A percentile compares a stretch with the other conserved stretches of the same genome.
These are phyloP conservation scores for Aurelia sp. DNA, from an alignment of 30 jellyfish, hydroid and myxozoan species.

Conservation along the genomic window DNA sequence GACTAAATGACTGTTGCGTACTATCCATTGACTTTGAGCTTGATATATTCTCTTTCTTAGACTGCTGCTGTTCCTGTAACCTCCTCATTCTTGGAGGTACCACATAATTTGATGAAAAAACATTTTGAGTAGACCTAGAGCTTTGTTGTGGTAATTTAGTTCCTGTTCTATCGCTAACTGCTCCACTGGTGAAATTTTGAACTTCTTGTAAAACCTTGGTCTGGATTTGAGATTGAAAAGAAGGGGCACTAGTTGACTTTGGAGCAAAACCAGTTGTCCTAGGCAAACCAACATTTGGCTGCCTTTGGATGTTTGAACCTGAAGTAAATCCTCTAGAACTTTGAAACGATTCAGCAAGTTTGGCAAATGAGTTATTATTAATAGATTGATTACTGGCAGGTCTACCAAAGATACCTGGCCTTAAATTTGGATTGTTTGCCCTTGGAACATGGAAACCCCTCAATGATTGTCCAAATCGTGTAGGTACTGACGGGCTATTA, in stretches of 20 bases:
- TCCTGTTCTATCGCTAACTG: not conserved
- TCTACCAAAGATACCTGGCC: not conserved
- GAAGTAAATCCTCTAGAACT: too few relatives aligned
- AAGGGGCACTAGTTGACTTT: not conserved
- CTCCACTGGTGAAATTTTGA: not conserved
- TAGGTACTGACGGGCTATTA: not conserved
- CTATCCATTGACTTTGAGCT: not conserved
- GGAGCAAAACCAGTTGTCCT: not conserved
- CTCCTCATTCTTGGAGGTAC: constrained; percentile 62
- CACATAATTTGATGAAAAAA: not conserved
- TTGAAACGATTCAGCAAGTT: too few relatives aligned
- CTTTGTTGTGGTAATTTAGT: not conserved
- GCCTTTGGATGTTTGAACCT: not conserved
- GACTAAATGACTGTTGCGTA: not conserved
- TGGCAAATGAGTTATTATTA: not conserved
- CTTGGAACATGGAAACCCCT: not conserved
- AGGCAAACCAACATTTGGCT: not conserved
- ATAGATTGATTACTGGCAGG: not conserved
- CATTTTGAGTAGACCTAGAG: not conserved
- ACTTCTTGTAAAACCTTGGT: not conserved
- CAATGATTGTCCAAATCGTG: not conserved
- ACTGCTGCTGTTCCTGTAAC: not conserved
- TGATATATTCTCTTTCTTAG: not conserved
- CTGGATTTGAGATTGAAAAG: not conserved
- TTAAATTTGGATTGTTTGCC: not conserved